phyloP scores from a whole-genome alignment of 2,888 invertebrate genomes.

The Adela reaumurella region DNA sequence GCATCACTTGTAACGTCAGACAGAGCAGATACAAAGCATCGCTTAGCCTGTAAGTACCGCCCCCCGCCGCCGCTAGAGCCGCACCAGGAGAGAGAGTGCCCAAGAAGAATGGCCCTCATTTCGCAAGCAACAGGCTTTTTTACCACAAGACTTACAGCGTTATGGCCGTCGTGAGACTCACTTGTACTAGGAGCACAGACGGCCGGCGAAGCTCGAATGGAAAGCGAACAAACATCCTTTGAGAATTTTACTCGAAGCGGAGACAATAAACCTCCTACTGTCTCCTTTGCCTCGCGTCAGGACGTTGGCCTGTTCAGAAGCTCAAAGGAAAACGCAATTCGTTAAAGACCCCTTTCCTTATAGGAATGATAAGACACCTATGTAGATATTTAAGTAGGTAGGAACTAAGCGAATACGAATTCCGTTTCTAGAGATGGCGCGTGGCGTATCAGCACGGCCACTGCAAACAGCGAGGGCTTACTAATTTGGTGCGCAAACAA shows the following conservation, averaged over 20 bases:
- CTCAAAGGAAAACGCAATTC: background rate
- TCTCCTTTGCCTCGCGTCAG: background rate
- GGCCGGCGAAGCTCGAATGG: background rate
- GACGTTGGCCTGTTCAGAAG: background rate
- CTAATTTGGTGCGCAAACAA: background rate
- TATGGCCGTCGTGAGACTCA: no score
- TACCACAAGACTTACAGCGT: background rate
- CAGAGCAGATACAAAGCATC: background rate
- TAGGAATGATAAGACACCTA: no score
- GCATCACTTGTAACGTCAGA: background rate
- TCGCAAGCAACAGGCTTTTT: background rate
- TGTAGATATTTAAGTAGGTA: no score
- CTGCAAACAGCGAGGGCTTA: background rate
- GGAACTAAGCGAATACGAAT: no score
- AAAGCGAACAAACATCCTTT: background rate
- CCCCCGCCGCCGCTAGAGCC: no score
- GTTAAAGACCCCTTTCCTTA: background rate
- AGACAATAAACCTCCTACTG: background rate
- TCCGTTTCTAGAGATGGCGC: no score
- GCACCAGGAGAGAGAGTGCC: background rate
- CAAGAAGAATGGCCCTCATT: background rate
- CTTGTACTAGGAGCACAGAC: no score
- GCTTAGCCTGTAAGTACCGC: background rate
- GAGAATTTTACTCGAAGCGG: background rate
- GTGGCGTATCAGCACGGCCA: background rate